These are phyloP conservation scores for Pachyseris speciosa DNA, from an alignment of 64 coral and sea anemone genomes.

Conservation along the genomic window DNA sequence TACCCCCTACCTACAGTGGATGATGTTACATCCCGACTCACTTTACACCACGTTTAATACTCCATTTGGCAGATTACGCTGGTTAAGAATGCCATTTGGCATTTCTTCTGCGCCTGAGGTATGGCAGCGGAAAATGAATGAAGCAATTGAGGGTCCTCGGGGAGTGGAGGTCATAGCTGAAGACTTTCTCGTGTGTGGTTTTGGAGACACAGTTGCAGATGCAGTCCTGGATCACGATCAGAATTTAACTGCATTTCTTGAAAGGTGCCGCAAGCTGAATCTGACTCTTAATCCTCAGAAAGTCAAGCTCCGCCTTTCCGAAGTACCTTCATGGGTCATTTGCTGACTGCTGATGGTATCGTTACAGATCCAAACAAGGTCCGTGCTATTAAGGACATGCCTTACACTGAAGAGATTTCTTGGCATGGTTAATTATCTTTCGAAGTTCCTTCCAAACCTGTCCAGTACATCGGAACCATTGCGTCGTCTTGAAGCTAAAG, in stretches of 20 bases:
- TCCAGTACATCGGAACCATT: conserved; percentile 39
- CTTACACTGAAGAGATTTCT: conserved; percentile 55
- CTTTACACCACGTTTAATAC: too few species aligned
- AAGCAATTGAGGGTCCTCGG: conserved; percentile 45
- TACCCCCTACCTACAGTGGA: too few species aligned
- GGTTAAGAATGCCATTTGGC: conserved; percentile 21
- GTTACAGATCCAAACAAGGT: conserved; percentile 62
- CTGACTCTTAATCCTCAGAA: conserved; percentile 58
- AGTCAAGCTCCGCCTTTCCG: conserved; percentile 21
- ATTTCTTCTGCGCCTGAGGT: conserved; percentile 16
- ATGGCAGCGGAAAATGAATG: conserved; percentile 4
- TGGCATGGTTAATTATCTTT: conserved; percentile 51
- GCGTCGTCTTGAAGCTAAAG: conserved; percentile 29
- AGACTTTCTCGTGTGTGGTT: conserved; percentile 39
- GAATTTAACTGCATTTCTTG: conserved; percentile 24
- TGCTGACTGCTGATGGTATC: conserved; percentile 52
- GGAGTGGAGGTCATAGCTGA: too few species aligned
- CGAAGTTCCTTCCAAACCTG: conserved; percentile 48
- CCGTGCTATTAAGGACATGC: conserved; percentile 40
- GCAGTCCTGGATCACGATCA: conserved; percentile 45
- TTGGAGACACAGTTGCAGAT: conserved; percentile 42
- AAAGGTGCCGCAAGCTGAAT: conserved; percentile 16
- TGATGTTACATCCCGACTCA: too few species aligned
- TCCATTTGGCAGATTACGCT: too few species aligned
- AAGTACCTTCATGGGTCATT: conserved; percentile 42